Conservation (phyloP, 2,113 vertebrate genomes). For the Buteo buteo region DNA sequence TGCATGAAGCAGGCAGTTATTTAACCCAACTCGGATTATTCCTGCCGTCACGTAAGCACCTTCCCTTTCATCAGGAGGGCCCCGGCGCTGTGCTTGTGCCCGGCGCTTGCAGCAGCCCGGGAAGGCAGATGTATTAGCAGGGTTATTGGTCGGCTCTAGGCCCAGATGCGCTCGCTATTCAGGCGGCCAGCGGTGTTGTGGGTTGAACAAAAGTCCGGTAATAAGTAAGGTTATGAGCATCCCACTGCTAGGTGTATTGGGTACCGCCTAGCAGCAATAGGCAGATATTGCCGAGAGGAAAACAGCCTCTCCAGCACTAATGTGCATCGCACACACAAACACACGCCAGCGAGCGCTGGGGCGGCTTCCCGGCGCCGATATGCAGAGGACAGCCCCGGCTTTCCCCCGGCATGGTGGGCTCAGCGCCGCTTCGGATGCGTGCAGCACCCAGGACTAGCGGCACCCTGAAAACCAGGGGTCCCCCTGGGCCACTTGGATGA, state of each 20-base stretch:
- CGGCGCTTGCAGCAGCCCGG: accelerated
- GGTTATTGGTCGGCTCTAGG: background rate
- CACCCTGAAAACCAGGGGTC: background rate
- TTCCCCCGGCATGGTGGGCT: accelerated
- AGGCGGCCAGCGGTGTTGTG: background rate
- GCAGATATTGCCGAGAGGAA: background rate
- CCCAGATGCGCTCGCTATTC: background rate
- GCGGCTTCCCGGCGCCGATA: accelerated
- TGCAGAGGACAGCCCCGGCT: accelerated
- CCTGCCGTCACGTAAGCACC: background rate
- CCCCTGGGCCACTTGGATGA: too few species aligned
- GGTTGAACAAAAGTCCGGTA: background rate
- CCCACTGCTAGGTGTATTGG: background rate
- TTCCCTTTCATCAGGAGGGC: background rate
- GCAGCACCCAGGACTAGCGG: background rate
- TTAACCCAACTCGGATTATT: background rate
- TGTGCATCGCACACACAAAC: background rate
- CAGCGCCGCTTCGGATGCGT: accelerated
- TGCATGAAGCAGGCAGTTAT: background rate
- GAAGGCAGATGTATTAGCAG: background rate
- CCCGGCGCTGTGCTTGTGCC: background rate
- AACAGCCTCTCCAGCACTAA: background rate
- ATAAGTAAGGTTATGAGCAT: background rate
- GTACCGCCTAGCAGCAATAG: background rate
- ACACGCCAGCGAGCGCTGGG: accelerated